Conservation (phyloP, 2,797 vertebrate genomes). For the Cyclura pinguis region DNA sequence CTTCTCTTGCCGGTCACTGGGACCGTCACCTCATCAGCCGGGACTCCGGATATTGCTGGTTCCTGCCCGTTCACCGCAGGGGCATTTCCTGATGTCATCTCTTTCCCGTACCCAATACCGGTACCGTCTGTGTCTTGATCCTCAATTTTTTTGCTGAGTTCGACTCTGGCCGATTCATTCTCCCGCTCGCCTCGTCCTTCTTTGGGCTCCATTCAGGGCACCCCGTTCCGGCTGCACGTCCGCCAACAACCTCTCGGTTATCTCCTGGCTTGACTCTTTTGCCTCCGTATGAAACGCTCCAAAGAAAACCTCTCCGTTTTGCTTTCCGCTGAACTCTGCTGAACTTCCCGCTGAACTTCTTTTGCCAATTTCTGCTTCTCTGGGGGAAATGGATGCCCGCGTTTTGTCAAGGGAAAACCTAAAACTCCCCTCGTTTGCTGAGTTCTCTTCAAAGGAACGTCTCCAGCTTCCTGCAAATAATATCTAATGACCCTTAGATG, state of each 20-base stretch:
- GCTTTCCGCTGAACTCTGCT: not conserved
- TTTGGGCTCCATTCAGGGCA: conserved; percentile 36
- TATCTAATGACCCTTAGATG: not conserved
- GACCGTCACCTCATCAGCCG: not conserved
- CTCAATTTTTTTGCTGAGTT: not conserved
- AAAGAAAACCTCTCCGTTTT: no score
- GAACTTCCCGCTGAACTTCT: no score
- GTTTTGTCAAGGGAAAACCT: no score
- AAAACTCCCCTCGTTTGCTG: not conserved
- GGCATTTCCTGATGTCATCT: not conserved
- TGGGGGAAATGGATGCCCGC: not conserved
- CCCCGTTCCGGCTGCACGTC: not conserved
- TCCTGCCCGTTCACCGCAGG: not conserved
- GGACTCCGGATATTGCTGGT: not conserved
- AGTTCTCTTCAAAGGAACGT: no score
- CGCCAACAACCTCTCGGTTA: not conserved
- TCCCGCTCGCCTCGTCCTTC: not conserved
- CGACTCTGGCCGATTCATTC: not conserved
- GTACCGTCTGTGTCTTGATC: not conserved
- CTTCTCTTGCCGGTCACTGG: not conserved
- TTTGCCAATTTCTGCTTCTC: not conserved
- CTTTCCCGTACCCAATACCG: fast-evolving
- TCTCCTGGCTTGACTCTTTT: no score
- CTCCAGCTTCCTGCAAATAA: not conserved
- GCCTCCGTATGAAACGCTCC: no score